Evolutionary conservation across 2,113 vertebrate species (phyloP).

Genomic region (Chionodraco myersi): DNA sequence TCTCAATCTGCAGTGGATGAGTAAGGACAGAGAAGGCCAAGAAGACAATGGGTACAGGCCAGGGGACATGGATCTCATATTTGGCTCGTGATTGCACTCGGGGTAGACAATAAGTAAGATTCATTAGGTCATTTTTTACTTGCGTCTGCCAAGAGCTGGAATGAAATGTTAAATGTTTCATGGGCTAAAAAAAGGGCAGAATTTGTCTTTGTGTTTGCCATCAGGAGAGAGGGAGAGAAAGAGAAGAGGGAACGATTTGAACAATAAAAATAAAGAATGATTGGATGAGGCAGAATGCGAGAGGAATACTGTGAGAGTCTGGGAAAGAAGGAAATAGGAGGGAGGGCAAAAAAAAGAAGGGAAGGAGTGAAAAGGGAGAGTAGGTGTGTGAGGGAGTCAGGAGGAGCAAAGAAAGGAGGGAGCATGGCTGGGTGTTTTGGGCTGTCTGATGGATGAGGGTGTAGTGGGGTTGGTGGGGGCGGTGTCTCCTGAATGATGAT

Average conservation of each 20-base stretch:
- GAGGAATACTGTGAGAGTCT: slow-evolving; percentile 26
- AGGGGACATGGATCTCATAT: slow-evolving; percentile 81
- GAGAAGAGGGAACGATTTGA: slow-evolving; percentile 55
- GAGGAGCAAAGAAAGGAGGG: slow-evolving; percentile 56
- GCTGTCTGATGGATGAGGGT: slow-evolving; percentile 97
- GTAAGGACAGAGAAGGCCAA: slow-evolving; percentile 62
- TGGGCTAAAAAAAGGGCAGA: slow-evolving; percentile 96
- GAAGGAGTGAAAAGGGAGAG: slow-evolving; percentile 51
- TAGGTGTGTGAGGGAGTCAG: slow-evolving; percentile 46
- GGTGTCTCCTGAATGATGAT: slow-evolving; percentile 99
- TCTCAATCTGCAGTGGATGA: slow-evolving; percentile 55
- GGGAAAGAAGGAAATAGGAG: slow-evolving; percentile 33
- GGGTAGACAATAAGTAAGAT: slow-evolving; percentile 97
- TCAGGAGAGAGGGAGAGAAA: slow-evolving; percentile 58
- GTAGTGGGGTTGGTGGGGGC: slow-evolving; percentile 87
- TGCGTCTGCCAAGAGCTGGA: slow-evolving; percentile 97
- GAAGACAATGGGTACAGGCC: slow-evolving; percentile 78
- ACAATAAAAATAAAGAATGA: slow-evolving; percentile 66
- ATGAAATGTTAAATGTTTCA: slow-evolving; percentile 99
- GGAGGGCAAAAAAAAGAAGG: slow-evolving; percentile 45
- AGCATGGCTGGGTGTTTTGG: slow-evolving; percentile 85
- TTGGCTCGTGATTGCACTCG: slow-evolving; percentile 91
- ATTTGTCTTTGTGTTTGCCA: slow-evolving; percentile 98
- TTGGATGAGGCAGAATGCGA: slow-evolving; percentile 34
- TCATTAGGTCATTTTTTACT: slow-evolving; percentile 99